Conservation (phyloP, 1,140 invertebrate species). For the Pseudomyrmex sp. region DNA sequence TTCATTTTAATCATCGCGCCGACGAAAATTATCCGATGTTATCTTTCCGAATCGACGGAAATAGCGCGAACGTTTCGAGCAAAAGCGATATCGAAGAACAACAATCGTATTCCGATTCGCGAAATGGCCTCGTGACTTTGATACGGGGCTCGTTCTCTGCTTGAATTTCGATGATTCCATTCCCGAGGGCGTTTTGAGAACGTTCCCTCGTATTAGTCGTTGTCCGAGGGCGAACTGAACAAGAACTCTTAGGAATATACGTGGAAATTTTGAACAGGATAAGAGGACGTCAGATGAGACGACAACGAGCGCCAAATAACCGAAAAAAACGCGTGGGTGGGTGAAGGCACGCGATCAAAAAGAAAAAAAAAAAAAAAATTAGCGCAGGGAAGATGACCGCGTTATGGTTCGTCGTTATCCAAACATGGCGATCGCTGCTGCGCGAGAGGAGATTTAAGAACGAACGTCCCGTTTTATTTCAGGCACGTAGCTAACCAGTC, state of each 20-base stretch:
- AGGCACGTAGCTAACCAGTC: slow-evolving; percentile 82
- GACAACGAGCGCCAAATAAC: too few relatives aligned
- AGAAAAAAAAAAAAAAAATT: too few relatives aligned
- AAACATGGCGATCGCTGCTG: slow-evolving; percentile 63
- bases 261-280: too few relatives aligned
- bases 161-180: too few relatives aligned
- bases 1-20: slow-evolving; percentile 6
- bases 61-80: neutral
- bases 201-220: too few relatives aligned
- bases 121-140: too few relatives aligned
- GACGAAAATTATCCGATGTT: neutral
- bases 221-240: neutral
- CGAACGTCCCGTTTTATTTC: slow-evolving; percentile 79
- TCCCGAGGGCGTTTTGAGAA: too few relatives aligned
- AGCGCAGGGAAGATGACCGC: neutral
- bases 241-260: too few relatives aligned
- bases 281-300: too few relatives aligned
- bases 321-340: too few relatives aligned
- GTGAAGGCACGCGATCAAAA: too few relatives aligned
- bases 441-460: slow-evolving; percentile 68
- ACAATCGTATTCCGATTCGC: slow-evolving; percentile 31
- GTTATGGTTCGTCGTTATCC: slow-evolving; percentile 72
- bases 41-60: slow-evolving; percentile 13
- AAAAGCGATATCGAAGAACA: slow-evolving; percentile 17
- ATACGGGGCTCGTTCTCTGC: too few relatives aligned